These are phyloP conservation scores for Phenacoccus solenopsis DNA, from an alignment of 1,140 invertebrate genomes.

Conservation along the genomic window DNA sequence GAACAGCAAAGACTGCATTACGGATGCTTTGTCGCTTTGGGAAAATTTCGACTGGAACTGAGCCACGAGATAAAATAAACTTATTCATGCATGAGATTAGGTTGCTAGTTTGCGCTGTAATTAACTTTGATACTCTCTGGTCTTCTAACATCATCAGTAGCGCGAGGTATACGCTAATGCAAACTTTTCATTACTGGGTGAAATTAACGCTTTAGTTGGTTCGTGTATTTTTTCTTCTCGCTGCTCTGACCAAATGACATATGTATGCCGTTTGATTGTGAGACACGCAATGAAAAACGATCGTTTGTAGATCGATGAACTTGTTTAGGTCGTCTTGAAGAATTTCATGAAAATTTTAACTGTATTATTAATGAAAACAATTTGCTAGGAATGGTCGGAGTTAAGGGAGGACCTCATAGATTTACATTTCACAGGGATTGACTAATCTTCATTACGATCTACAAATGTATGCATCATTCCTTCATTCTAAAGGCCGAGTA, in stretches of 20 bases:
- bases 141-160: slow-evolving; percentile 1
- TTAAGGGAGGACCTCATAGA: too few species aligned
- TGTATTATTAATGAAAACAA: too few species aligned
- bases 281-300: too few species aligned
- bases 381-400: too few species aligned
- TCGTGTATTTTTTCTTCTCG: not conserved
- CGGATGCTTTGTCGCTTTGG: not conserved
- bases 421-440: too few species aligned
- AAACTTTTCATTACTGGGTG: not conserved
- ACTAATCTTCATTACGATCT: too few species aligned
- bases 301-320: too few species aligned
- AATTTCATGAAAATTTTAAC: too few species aligned
- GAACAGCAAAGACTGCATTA: not conserved
- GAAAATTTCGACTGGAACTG: not conserved
- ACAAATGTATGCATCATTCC: too few species aligned
- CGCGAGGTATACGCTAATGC: slow-evolving; percentile 1
- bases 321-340: too few species aligned
- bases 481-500: too few species aligned
- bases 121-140: slow-evolving; percentile 1
- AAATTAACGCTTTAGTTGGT: not conserved
- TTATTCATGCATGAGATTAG: slow-evolving; percentile 2
- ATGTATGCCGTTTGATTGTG: not conserved
- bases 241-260: too few species aligned
- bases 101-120: not conserved
- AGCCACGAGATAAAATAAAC: not conserved